Evolutionary conservation across 2,113 vertebrate species (phyloP), one percentile per base, ranked within the genome.

Genomic region (Lamprotornis superbus): DNA sequence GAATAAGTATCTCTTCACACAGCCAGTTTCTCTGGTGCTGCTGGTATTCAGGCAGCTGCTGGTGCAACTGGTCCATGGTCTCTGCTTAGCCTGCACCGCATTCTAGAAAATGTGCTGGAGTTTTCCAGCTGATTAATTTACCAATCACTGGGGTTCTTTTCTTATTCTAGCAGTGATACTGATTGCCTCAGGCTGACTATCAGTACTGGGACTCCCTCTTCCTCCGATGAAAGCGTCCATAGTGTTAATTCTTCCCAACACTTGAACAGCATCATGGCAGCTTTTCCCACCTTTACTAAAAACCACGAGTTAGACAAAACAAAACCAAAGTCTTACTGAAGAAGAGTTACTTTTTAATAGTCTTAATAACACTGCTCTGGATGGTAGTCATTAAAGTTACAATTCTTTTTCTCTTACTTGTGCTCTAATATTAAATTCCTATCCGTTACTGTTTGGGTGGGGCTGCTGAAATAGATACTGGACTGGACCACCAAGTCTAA

Each of bases 151-250:
- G 27, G 31, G 18, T 57, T 37, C 35, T 37, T 79, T 59, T 33
- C 70, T 64, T 75, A 42, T 23, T 71, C 49, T 59, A 75, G 39
- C 31, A 57, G 37, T 50, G 40, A 68, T 83, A 19, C 9, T 30
- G 28, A 47, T 49, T 55, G 80, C 74, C 60, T 74, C 13, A 53
- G 77, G 24, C 47, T 85, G 49, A 19, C 52, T 70, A 4, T 52
- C 2, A 5, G 25, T 53, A 22, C 1, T 31, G 23, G n/a, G 63
- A 59, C 31, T 35, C 5, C 12, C 3, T 16, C 3, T 4, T 53
- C 7, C 16, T 61, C 71, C 31, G 17, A 22, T 21, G 47, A 31
- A n/a, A 67, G 20, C 47, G 59, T 77, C 42, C 3, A 1, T 4
- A 47, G 14, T 28, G 50, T 25, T 83, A 25, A 40, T 59, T 73